Evolutionary conservation across 2,113 vertebrate species (phyloP).

Genomic region (Ploceus nigricollis): DNA sequence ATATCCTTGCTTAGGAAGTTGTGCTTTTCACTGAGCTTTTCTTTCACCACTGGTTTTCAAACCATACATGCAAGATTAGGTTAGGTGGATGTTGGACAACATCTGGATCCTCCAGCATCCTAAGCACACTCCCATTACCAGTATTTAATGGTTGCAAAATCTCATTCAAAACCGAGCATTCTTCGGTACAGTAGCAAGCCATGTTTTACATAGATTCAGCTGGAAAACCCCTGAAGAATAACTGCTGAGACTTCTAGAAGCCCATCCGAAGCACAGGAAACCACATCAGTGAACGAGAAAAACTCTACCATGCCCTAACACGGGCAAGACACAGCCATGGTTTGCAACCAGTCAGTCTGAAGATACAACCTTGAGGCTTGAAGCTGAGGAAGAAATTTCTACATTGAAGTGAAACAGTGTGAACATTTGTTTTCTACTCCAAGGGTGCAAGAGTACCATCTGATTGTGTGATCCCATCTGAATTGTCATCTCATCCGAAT

Average conservation of each 20-base stretch:
- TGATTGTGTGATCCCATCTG: not conserved
- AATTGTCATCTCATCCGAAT: not conserved
- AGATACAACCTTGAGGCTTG: not conserved
- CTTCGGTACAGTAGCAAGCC: not conserved
- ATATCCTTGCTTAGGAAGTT: not conserved
- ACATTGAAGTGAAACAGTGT: not conserved
- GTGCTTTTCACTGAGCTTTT: not conserved
- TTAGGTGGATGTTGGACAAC: not conserved
- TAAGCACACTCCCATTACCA: not conserved
- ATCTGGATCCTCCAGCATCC: not conserved
- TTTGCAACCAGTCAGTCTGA: not conserved
- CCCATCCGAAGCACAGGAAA: not conserved
- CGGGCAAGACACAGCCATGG: rapidly evolving
- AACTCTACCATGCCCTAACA: not conserved
- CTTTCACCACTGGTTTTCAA: not conserved
- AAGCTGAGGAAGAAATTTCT: not conserved
- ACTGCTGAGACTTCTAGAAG: not conserved
- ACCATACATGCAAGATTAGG: not conserved
- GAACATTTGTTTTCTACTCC: not conserved
- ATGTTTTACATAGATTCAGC: not conserved
- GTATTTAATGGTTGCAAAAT: not conserved
- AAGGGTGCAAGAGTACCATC: not conserved
- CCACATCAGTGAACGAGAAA: not conserved
- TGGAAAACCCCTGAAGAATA: not conserved
- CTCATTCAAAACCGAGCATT: not conserved